A percentile compares a stretch with the other conserved stretches of the same genome.
Evolutionary conservation across 53 echinoderm and acorn worm species (phyloP).

Genomic region (Patiria pectinifera): DNA sequence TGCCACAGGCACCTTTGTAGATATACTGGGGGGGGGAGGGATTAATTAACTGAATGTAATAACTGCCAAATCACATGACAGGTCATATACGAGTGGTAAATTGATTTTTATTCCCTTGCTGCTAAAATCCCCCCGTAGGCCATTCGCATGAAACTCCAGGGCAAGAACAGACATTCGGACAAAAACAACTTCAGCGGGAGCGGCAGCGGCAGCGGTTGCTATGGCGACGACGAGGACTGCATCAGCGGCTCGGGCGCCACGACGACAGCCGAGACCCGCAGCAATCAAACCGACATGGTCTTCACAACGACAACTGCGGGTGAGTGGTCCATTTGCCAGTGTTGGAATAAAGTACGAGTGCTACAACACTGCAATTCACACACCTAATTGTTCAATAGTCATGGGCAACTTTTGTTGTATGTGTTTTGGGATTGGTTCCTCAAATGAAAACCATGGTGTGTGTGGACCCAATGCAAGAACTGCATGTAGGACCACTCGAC

Average conservation of each 20-base stretch:
- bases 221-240: conserved; percentile 73
- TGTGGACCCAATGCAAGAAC: too few relatives aligned
- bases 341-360: too few relatives aligned
- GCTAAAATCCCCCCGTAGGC: neutral
- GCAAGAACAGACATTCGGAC: conserved; percentile 14
- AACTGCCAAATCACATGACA: neutral
- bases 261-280: conserved; percentile 3
- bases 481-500: too few relatives aligned
- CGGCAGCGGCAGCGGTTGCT: conserved; percentile 68
- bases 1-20: neutral
- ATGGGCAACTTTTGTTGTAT: too few relatives aligned
- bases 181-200: conserved; percentile 61
- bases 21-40: neutral
- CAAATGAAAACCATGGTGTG: too few relatives aligned
- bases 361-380: too few relatives aligned
- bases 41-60: too few relatives aligned
- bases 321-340: neutral
- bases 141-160: conserved; percentile 41
- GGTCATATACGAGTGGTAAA: neutral
- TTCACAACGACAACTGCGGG: conserved; percentile 29
- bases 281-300: conserved; percentile 22
- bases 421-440: too few relatives aligned
- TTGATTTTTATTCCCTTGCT: neutral
- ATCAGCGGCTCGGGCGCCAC: conserved; percentile 23
- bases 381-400: too few relatives aligned